Base-by-base conservation (phyloP, 2,113 vertebrate species). In the Apeltes quadracus region DNA sequence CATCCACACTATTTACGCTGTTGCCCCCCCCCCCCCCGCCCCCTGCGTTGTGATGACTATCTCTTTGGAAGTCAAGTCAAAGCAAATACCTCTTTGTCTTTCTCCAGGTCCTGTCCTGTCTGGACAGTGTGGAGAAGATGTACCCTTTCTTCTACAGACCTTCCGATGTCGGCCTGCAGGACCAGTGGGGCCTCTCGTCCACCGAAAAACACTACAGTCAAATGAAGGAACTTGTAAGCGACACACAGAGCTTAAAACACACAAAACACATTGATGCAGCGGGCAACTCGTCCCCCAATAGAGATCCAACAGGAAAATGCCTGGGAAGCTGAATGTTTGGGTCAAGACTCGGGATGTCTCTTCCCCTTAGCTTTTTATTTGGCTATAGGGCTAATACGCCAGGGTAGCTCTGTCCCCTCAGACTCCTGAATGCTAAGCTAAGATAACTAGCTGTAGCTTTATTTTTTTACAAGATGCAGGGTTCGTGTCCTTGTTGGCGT, bases 101-200 rank as follows among this genome's bases (percentile, higher is more conserved):
- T 65, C 54, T 75, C 22, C 53, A 96, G 96, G 94, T 93, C 1
- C 93, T 97, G 63, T 96, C 95, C 56, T 93, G 94, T 11, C 82
- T 97, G 93, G 93, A 96, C 69, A 84, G 83, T 0, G 93, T 95
- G 84, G 91, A 91, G 32, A 91, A 94, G 78, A 93, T 92, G 92
- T 98, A 96, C 86, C 96, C 95, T 1, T 98, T 96, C 92, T 97
- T 96, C 92, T 88, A 94, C 90, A 93, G 94, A 38, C 95, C 96
- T 0, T 69, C 84, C 38, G 58, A 75, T 25, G 88, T 91, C 89
- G 90, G 81, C 29, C 84, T 95, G 5, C 83, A 83, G 54, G 86
- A 93, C 11, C 91, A 93, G 7, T 95, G 94, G 95, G 90, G 90
- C 15, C 91, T 90, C 0, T 91, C 87, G 2, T 79, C 88, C 4